phyloP scores from a whole-genome alignment of 2,888 invertebrate species.

The Brachypterus glaber region DNA sequence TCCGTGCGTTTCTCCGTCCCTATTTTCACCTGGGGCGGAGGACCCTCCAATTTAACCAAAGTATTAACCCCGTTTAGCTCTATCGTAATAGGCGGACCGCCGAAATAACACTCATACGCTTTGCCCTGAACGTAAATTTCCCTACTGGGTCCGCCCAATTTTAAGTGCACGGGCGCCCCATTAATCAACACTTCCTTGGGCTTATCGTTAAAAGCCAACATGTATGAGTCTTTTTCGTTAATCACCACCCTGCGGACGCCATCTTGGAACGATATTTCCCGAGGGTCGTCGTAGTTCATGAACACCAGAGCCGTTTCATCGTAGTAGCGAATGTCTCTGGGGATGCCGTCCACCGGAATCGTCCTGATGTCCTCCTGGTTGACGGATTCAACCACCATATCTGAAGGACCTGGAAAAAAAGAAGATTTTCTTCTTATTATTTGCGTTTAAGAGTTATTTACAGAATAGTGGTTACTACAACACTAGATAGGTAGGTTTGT shows the following conservation, averaged over 20 bases:
- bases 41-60: slow-evolving; percentile 75
- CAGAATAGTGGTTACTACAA: too few relatives aligned
- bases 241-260: slow-evolving; percentile 66
- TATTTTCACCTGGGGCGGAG: slow-evolving; percentile 89
- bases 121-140: slow-evolving; percentile 83
- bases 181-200: slow-evolving; percentile 66
- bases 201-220: slow-evolving; percentile 54
- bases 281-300: slow-evolving; percentile 75
- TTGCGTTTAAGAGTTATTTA: too few relatives aligned
- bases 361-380: slow-evolving; percentile 61
- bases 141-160: slow-evolving; percentile 84
- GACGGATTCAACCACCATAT: slow-evolving; percentile 29
- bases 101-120: slow-evolving; percentile 89
- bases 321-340: slow-evolving; percentile 77
- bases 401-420: too few relatives aligned
- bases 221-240: slow-evolving; percentile 64
- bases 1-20: slow-evolving; percentile 69
- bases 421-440: too few relatives aligned
- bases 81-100: slow-evolving; percentile 74
- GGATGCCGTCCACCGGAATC: slow-evolving; percentile 71
- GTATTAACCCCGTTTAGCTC: slow-evolving; percentile 71
- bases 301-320: slow-evolving; percentile 77
- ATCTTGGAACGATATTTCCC: slow-evolving; percentile 77
- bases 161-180: slow-evolving; percentile 64
- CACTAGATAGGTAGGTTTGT: too few relatives aligned